Evolutionary conservation across 2,888 invertebrate species (phyloP).

Genomic region (Sturmia bella): DNA sequence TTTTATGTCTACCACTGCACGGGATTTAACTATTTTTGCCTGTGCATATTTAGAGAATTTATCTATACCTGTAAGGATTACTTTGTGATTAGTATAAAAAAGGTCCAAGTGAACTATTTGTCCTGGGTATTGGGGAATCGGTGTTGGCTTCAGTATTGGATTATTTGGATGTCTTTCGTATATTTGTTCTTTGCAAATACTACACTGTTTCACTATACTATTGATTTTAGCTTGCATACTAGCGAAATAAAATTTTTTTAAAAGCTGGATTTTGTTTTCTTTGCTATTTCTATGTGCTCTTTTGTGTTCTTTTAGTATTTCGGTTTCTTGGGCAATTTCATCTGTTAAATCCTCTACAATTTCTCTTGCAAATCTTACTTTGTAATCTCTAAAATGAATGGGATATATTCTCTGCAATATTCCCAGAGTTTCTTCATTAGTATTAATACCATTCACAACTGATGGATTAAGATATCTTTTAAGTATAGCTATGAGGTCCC

Average conservation of each 20-base stretch:
- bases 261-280: background rate
- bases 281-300: conserved; percentile 16
- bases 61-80: background rate
- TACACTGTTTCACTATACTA: too few species aligned
- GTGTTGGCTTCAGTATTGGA: background rate
- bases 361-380: conserved; percentile 16
- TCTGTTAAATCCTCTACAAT: conserved; percentile 8
- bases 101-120: conserved; percentile 1
- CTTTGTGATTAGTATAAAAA: background rate
- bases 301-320: conserved; percentile 23
- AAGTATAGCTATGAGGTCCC: background rate
- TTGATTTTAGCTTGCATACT: background rate
- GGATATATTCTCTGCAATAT: conserved; percentile 24
- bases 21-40: too few species aligned
- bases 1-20: background rate
- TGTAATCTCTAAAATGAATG: conserved; percentile 10
- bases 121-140: conserved; percentile 11
- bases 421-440: background rate
- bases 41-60: background rate
- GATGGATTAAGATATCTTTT: conserved; percentile 7
- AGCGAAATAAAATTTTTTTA: background rate
- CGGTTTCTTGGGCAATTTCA: conserved; percentile 17
- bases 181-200: too few species aligned
- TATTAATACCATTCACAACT: too few species aligned
- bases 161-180: background rate